Percentiles rank a stretch among this genome's conserved stretches.
Evolutionary conservation across 2,797 vertebrate genomes (phyloP).

Genomic region (Loriculus beryllinus): DNA sequence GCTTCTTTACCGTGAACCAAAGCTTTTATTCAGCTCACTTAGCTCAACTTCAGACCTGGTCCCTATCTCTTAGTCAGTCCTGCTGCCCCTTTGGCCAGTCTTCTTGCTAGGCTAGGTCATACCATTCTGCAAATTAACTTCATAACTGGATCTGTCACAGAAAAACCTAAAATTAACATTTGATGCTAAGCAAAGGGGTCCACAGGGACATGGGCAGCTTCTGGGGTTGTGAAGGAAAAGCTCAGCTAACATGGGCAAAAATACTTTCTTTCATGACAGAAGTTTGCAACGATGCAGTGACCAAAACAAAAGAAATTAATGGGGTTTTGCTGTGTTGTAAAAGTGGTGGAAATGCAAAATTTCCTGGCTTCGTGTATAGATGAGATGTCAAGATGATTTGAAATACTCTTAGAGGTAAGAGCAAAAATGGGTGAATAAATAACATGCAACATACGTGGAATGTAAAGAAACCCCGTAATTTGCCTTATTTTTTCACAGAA

Average conservation of each 20-base stretch:
- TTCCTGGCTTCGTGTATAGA: conserved; percentile 30
- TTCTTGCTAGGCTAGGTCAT: background rate
- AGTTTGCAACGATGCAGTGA: background rate
- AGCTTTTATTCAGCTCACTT: background rate
- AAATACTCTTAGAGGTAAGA: conserved; percentile 45
- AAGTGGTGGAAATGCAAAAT: conserved; percentile 47
- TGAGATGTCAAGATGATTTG: conserved; percentile 52
- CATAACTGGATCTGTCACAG: background rate
- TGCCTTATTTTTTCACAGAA: conserved; percentile 11
- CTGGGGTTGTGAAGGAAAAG: conserved; percentile 8
- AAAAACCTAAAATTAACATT: conserved; percentile 10
- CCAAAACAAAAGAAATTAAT: background rate
- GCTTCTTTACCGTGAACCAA: background rate
- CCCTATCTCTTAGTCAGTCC: background rate
- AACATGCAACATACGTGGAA: conserved; percentile 21
- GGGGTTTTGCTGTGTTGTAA: conserved; percentile 7
- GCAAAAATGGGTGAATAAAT: conserved; percentile 46
- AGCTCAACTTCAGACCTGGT: background rate
- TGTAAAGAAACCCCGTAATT: conserved; percentile 15
- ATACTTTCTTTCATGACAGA: background rate
- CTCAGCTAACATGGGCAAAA: background rate
- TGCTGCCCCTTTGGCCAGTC: background rate
- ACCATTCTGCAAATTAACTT: background rate
- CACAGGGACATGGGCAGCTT: background rate
- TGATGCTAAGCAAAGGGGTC: background rate